A percentile compares a stretch with the other conserved stretches of the same genome.
These are phyloP conservation scores for Manacus vitellinus DNA, from an alignment of 2,113 vertebrate species.

Conservation along the genomic window DNA sequence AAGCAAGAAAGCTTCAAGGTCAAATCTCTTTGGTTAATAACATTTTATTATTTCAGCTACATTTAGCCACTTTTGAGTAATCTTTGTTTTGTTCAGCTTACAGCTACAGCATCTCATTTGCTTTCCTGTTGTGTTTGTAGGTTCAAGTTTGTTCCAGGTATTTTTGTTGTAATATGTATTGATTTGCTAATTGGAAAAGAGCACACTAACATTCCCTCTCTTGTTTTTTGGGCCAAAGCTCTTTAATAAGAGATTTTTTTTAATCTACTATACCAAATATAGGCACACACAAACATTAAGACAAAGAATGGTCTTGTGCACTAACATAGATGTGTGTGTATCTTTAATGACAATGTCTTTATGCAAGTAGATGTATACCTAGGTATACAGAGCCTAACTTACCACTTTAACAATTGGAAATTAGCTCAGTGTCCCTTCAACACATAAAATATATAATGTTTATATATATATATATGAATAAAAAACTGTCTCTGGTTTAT, in stretches of 20 bases:
- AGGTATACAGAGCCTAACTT: neutral
- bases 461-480: neutral
- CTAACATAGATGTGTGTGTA: constrained; percentile 20
- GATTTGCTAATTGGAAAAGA: constrained; percentile 34
- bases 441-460: neutral
- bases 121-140: constrained; percentile 22
- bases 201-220: constrained; percentile 63
- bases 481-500: neutral
- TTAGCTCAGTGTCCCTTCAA: neutral
- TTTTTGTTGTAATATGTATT: neutral
- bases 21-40: neutral
- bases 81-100: constrained; percentile 49
- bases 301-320: constrained; percentile 8
- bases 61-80: constrained; percentile 40
- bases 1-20: constrained; percentile 13
- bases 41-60: constrained; percentile 18
- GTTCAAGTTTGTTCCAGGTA: constrained; percentile 8
- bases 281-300: neutral
- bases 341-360: constrained; percentile 27
- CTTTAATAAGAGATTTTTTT: neutral
- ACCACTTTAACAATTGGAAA: neutral
- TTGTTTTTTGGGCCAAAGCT: constrained; percentile 59
- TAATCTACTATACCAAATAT: neutral
- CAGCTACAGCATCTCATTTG: constrained; percentile 45
- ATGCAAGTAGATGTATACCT: neutral